These are phyloP conservation scores for Drosophila subpulchrella DNA, from an alignment of 1,140 invertebrate genomes.

Conservation along the genomic window DNA sequence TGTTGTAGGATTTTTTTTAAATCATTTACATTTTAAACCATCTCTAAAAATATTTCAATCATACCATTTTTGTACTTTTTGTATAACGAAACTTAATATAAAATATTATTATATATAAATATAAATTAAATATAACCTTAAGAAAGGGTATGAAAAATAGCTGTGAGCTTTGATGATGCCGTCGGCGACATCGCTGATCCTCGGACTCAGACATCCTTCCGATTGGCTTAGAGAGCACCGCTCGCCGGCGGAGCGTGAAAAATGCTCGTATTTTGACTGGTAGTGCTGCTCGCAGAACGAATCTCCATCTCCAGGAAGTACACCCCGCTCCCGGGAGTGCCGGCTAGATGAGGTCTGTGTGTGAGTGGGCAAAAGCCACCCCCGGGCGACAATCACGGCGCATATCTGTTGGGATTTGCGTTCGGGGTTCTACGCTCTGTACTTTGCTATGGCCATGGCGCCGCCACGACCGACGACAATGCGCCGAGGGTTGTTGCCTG, in stretches of 20 bases:
- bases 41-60: no score
- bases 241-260: conserved; percentile 56
- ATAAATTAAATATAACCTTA: neutral
- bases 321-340: neutral
- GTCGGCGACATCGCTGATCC: conserved; percentile 57
- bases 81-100: neutral
- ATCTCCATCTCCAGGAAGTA: conserved; percentile 21
- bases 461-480: conserved; percentile 84
- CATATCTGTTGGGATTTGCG: conserved; percentile 81
- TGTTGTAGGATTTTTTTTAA: no score
- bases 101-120: no score
- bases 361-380: conserved; percentile 61
- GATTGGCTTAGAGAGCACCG: conserved; percentile 59
- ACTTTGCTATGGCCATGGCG: conserved; percentile 64
- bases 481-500: conserved; percentile 78
- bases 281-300: conserved; percentile 38
- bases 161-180: conserved; percentile 27
- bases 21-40: neutral
- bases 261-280: conserved; percentile 78
- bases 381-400: conserved; percentile 69
- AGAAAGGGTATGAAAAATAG: neutral
- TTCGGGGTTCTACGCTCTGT: conserved; percentile 8
- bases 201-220: conserved; percentile 66
- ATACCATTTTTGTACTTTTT: no score
- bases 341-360: conserved; percentile 11